Percentiles rank a stretch among this genome's conserved stretches.
These are phyloP conservation scores for Acanthis flammea DNA, from an alignment of 2,797 vertebrate species.

Conservation along the genomic window DNA sequence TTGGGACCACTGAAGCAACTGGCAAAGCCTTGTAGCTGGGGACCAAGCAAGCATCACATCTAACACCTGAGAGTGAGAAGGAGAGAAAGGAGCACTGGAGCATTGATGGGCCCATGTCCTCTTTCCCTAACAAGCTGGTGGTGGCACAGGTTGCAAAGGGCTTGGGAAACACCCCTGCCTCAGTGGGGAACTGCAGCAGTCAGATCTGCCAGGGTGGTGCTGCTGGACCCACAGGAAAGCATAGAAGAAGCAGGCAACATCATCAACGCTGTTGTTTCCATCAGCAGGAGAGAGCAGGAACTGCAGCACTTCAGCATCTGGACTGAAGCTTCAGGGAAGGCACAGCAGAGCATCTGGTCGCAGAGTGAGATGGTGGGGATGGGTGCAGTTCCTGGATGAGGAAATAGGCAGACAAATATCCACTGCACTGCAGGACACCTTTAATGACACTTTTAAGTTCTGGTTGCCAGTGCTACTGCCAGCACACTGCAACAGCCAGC, in stretches of 20 bases:
- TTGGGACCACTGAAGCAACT: accelerated
- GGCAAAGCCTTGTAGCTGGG: not conserved
- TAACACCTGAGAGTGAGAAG: not conserved
- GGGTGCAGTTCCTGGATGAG: not conserved
- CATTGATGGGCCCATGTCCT: not conserved
- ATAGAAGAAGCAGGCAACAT: not conserved
- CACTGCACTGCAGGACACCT: not conserved
- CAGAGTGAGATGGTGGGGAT: not conserved
- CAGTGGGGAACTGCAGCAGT: not conserved
- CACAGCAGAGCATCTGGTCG: not conserved
- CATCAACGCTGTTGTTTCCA: not conserved
- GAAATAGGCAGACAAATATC: not conserved
- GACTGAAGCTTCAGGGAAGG: not conserved
- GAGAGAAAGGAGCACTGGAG: accelerated
- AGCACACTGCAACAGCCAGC: not conserved
- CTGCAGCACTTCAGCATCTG: accelerated
- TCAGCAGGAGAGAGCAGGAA: not conserved
- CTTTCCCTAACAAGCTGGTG: not conserved
- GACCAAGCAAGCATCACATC: not conserved
- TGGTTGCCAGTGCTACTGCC: not conserved
- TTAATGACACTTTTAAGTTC: conserved; percentile 9
- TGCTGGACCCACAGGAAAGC: not conserved
- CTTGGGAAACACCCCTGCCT: not conserved
- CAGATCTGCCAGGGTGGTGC: not conserved
- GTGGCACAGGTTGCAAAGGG: not conserved